Conservation (phyloP, 2,888 invertebrate genomes). For the Acrocera orbiculus region DNA sequence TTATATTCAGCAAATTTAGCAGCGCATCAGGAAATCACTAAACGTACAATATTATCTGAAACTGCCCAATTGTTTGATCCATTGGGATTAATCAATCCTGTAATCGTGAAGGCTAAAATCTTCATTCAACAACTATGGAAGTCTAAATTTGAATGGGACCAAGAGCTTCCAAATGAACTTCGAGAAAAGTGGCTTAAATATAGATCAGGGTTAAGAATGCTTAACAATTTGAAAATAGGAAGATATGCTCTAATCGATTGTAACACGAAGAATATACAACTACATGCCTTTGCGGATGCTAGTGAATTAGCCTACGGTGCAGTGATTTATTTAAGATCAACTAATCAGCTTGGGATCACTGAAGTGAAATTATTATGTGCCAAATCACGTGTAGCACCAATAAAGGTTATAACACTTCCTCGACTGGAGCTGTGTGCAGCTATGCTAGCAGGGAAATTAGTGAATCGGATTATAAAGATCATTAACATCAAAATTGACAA, state of each 20-base stretch:
- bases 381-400: not conserved
- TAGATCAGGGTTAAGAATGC: too few relatives aligned
- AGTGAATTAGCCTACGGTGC: slow-evolving; percentile 13
- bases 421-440: slow-evolving; percentile 4
- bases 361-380: not conserved
- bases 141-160: slow-evolving; percentile 5
- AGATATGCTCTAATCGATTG: too few relatives aligned
- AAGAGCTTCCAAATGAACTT: not conserved
- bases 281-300: slow-evolving; percentile 14
- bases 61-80: slow-evolving; percentile 4
- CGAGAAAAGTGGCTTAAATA: not conserved
- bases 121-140: slow-evolving; percentile 7
- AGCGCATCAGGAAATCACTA: not conserved
- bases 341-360: not conserved
- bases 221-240: too few relatives aligned
- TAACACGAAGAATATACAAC: not conserved
- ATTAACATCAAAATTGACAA: not conserved
- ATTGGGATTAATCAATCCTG: slow-evolving; percentile 5
- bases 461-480: not conserved
- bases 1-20: not conserved
- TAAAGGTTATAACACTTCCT: not conserved
- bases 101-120: slow-evolving; percentile 3
- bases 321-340: slow-evolving; percentile 9
- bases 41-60: not conserved
- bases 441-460: slow-evolving; percentile 1